These are phyloP conservation scores for Galaxea fascicularis DNA, from an alignment of 92 coral and sea anemone genomes.

Conservation along the genomic window DNA sequence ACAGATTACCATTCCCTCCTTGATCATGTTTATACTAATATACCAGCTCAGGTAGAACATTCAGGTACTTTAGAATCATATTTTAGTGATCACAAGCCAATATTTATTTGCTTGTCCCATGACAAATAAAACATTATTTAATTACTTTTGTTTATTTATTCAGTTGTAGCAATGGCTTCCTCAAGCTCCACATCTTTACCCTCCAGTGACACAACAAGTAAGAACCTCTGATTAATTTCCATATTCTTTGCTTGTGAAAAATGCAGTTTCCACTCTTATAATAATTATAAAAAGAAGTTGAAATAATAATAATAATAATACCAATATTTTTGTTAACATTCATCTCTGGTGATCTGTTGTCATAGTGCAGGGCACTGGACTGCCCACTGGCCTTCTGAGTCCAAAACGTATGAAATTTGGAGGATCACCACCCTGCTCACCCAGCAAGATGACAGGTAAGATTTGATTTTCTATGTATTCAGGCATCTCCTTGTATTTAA, in stretches of 20 bases:
- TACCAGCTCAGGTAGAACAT: conserved; percentile 18
- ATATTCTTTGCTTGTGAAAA: conserved; percentile 37
- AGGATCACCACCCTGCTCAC: conserved; percentile 57
- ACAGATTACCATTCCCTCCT: conserved; percentile 32
- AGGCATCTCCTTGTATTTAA: conserved; percentile 26
- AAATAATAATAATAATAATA: not conserved
- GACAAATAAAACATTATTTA: conserved; percentile 8
- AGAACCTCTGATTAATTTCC: conserved; percentile 46
- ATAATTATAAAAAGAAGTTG: not conserved
- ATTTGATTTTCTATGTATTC: conserved; percentile 44
- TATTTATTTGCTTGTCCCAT: conserved; percentile 19
- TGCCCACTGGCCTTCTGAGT: conserved; percentile 21
- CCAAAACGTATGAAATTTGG: conserved; percentile 44
- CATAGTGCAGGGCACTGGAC: conserved; percentile 12
- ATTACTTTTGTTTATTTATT: conserved; percentile 1
- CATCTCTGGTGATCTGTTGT: conserved; percentile 36
- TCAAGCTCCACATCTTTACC: conserved; percentile 54
- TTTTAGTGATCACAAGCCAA: conserved; percentile 45
- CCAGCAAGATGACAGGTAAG: conserved; percentile 56
- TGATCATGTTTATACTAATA: conserved; percentile 31
- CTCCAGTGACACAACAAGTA: conserved; percentile 39
- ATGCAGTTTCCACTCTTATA: conserved; percentile 33
- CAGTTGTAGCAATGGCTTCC: conserved; percentile 48
- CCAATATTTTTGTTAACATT: not conserved
- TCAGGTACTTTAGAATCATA: conserved; percentile 30